Percentiles rank a stretch among this genome's conserved stretches.
These are phyloP conservation scores for Pocillopora damicornis DNA, from an alignment of 64 coral and sea anemone species.

Conservation along the genomic window DNA sequence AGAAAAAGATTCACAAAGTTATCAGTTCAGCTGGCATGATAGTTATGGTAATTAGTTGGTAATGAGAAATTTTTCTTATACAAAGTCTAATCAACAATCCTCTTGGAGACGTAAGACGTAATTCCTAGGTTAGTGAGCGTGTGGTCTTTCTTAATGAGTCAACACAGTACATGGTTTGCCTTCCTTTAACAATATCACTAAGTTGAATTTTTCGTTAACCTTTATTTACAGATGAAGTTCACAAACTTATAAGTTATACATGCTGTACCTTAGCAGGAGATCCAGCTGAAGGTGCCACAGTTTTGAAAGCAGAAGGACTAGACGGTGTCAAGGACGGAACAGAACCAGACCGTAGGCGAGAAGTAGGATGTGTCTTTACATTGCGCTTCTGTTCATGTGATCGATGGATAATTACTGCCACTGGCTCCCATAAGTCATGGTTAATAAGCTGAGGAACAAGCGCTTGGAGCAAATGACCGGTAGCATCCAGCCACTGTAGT, in stretches of 20 bases:
- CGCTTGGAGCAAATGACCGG: slow-evolving; percentile 46
- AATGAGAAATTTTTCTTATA: too few species aligned
- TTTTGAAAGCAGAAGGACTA: slow-evolving; percentile 54
- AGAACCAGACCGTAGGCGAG: not conserved
- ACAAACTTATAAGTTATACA: not conserved
- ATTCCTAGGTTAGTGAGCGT: too few species aligned
- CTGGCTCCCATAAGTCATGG: slow-evolving; percentile 62
- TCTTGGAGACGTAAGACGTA: too few species aligned
- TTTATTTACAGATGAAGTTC: not conserved
- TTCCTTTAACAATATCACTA: not conserved
- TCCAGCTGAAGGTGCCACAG: slow-evolving; percentile 30
- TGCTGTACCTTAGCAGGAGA: slow-evolving; percentile 18
- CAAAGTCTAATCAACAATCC: too few species aligned
- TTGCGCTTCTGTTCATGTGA: not conserved
- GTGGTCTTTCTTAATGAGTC: too few species aligned
- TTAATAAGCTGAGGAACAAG: slow-evolving; percentile 57
- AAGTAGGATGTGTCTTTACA: not conserved
- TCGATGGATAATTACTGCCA: slow-evolving; percentile 8
- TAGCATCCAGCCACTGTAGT: slow-evolving; percentile 69
- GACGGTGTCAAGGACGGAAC: slow-evolving; percentile 40
- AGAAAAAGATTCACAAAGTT: not conserved
- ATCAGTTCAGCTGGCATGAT: too few species aligned
- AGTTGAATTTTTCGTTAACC: not conserved
- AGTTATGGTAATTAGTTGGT: too few species aligned
- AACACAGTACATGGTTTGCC: too few species aligned